phyloP scores from a whole-genome alignment of 2,888 invertebrate genomes.

The Buathra laborator region DNA sequence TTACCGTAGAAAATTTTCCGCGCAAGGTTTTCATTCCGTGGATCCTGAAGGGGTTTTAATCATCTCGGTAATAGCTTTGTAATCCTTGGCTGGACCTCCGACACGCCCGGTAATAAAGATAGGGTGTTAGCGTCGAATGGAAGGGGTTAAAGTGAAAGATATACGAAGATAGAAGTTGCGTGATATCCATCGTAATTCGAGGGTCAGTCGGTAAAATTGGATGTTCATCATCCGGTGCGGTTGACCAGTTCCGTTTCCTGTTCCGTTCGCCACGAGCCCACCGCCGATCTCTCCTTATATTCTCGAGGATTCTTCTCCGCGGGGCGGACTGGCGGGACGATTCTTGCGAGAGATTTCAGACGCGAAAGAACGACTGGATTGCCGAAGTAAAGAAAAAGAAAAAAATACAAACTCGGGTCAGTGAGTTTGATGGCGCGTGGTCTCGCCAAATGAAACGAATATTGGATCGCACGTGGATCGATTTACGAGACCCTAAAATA shows the following conservation, averaged over 20 bases:
- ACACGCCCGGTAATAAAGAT: constrained; percentile 5
- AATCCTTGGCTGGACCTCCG: constrained; percentile 33
- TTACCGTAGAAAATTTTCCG: neutral
- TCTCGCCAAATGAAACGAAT: constrained; percentile 60
- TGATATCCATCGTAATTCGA: constrained; percentile 15
- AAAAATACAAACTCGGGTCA: neutral
- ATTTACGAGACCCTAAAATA: constrained; percentile 64
- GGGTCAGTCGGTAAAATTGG: constrained; percentile 22
- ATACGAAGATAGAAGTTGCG: neutral
- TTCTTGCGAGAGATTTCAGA: neutral
- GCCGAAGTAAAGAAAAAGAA: neutral
- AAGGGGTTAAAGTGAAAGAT: neutral
- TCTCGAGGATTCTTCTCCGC: neutral
- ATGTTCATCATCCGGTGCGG: neutral
- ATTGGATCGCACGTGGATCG: constrained; percentile 61
- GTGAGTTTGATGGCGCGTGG: constrained; percentile 36
- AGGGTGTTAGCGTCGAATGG: neutral
- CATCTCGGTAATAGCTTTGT: constrained; percentile 51
- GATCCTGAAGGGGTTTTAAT: constrained; percentile 17
- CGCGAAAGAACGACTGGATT: no score
- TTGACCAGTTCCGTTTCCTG: neutral
- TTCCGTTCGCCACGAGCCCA: neutral
- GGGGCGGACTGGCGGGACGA: neutral
- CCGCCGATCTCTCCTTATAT: neutral
- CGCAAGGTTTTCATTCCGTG: neutral